phyloP scores from a whole-genome alignment of 2,888 invertebrate genomes.

The Agriopis marginaria region DNA sequence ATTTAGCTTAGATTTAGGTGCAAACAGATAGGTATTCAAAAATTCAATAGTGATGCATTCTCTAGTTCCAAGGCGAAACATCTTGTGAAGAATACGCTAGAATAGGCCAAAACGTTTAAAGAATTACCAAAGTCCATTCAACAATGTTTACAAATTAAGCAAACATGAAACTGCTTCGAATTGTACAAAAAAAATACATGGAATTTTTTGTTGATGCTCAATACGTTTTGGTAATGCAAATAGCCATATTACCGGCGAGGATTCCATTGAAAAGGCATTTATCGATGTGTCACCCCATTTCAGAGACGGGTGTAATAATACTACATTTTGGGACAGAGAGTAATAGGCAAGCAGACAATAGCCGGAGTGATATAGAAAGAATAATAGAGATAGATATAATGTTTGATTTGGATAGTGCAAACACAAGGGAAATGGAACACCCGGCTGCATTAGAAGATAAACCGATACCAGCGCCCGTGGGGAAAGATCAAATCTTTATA shows the following conservation, averaged over 20 bases:
- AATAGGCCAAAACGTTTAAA: not conserved
- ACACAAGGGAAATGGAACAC: slow-evolving; percentile 52
- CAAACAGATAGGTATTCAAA: slow-evolving; percentile 1
- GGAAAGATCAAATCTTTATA: slow-evolving; percentile 16
- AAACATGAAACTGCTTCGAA: slow-evolving; percentile 33
- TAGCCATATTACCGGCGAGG: slow-evolving; percentile 52
- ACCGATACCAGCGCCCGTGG: slow-evolving; percentile 12
- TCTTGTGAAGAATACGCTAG: not conserved
- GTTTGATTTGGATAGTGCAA: slow-evolving; percentile 50
- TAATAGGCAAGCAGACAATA: slow-evolving; percentile 59
- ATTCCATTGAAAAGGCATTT: slow-evolving; percentile 58
- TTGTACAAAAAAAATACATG: slow-evolving; percentile 40
- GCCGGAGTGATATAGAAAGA: slow-evolving; percentile 37
- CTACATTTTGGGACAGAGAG: slow-evolving; percentile 63
- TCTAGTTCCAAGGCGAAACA: not conserved
- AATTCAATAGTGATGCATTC: slow-evolving; percentile 2
- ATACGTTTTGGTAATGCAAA: slow-evolving; percentile 52
- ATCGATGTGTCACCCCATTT: slow-evolving; percentile 65
- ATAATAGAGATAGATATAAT: slow-evolving; percentile 35
- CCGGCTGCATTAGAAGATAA: slow-evolving; percentile 38
- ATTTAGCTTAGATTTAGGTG: not conserved
- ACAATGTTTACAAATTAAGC: slow-evolving; percentile 14
- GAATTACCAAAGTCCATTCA: not conserved
- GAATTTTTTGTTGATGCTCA: slow-evolving; percentile 39
- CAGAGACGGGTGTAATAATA: slow-evolving; percentile 62